Conservation (phyloP, 2,113 vertebrate species). For the Neopipo cinnamomea region DNA sequence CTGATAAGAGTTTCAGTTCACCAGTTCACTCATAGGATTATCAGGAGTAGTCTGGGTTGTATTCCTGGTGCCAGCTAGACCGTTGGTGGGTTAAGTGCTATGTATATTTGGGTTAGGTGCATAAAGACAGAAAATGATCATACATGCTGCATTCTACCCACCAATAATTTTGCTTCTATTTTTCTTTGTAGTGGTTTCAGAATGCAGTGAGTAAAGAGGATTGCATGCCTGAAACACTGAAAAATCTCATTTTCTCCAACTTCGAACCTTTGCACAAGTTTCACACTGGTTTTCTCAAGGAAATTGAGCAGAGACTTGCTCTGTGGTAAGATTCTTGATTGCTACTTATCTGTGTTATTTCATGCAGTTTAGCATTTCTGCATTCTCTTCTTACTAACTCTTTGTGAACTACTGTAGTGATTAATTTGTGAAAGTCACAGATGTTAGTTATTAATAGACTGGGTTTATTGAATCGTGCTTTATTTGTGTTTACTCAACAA, state of each 20-base stretch:
- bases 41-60: background rate
- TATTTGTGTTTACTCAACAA: background rate
- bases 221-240: constrained; percentile 85
- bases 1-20: background rate
- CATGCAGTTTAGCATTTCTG: background rate
- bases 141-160: background rate
- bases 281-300: constrained; percentile 94
- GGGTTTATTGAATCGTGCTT: background rate
- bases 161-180: background rate
- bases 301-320: constrained; percentile 93
- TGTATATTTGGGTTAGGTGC: background rate
- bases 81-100: background rate
- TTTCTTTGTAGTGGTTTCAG: constrained; percentile 85
- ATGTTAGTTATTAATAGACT: background rate
- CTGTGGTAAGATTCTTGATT: constrained; percentile 83
- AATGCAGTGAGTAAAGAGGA: constrained; percentile 85
- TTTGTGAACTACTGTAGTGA: background rate
- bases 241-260: constrained; percentile 84
- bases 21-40: background rate
- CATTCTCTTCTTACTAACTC: background rate
- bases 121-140: background rate
- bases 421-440: background rate
- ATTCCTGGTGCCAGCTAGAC: background rate
- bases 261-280: constrained; percentile 95
- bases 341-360: background rate